Conservation (phyloP, 2,888 invertebrate genomes). For the Gerris lacustris region DNA sequence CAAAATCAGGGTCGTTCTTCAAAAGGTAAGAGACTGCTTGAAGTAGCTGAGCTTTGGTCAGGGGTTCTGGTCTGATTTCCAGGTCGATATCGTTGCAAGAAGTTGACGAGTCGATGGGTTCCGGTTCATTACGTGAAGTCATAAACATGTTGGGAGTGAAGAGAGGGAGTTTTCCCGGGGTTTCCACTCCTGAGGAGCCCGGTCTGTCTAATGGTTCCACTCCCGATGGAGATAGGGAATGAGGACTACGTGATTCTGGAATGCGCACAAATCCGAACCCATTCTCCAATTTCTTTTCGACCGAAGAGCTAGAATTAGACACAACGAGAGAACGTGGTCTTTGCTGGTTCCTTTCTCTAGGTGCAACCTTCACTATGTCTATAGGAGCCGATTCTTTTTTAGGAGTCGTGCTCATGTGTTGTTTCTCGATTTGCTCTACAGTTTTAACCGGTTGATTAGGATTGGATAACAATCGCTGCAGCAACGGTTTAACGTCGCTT, state of each 20-base stretch:
- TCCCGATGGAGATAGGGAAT: constrained; percentile 15
- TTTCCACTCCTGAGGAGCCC: constrained; percentile 30
- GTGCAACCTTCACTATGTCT: not conserved
- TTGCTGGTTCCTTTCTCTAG: not conserved
- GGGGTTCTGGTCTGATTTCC: constrained; percentile 48
- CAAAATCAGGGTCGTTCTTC: constrained; percentile 76
- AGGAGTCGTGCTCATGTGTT: constrained; percentile 57
- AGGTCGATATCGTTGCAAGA: constrained; percentile 17
- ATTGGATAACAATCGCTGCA: constrained; percentile 69
- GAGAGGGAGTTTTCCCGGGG: constrained; percentile 47
- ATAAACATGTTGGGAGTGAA: constrained; percentile 82
- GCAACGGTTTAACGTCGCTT: constrained; percentile 40
- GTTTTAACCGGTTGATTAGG: constrained; percentile 52
- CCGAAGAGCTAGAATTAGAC: not conserved
- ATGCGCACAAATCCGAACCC: not conserved
- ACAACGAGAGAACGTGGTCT: not conserved
- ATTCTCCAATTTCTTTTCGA: not conserved
- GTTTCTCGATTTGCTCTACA: constrained; percentile 79
- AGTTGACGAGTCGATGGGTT: constrained; percentile 13
- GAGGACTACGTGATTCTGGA: constrained; percentile 4
- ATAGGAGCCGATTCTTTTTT: not conserved
- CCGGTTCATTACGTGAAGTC: constrained; percentile 38
- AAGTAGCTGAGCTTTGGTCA: constrained; percentile 75
- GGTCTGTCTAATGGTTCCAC: constrained; percentile 28
- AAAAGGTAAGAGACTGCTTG: constrained; percentile 79